Conservation (phyloP, 2,113 vertebrate genomes). For the Chionomys nivalis region DNA sequence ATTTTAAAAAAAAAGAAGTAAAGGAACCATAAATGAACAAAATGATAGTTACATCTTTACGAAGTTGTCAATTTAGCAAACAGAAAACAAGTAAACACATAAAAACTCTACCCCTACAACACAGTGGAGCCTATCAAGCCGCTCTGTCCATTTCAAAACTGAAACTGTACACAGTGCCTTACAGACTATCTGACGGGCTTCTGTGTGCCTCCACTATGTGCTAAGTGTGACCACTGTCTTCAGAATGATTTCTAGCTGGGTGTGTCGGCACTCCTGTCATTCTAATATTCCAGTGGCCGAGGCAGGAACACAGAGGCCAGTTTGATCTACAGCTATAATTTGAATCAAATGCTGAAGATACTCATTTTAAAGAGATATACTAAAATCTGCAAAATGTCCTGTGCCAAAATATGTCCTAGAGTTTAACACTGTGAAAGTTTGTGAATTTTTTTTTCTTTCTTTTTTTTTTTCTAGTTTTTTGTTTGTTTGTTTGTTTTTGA, state of each 20-base stretch:
- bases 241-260: neutral
- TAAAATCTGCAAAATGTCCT: neutral
- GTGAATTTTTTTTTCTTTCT: neutral
- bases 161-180: neutral
- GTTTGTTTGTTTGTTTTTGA: no score
- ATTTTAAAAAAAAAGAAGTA: no score
- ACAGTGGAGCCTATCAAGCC: neutral
- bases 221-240: neutral
- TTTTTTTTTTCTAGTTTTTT: no score
- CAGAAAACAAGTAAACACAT: neutral
- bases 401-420: neutral
- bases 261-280: neutral
- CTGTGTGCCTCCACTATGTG: neutral
- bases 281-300: neutral
- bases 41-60: neutral
- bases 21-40: constrained; percentile 24
- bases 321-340: neutral
- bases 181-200: neutral
- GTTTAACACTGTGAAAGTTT: constrained; percentile 1
- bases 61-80: neutral
- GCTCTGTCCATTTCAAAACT: neutral
- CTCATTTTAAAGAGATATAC: neutral
- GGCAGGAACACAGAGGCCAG: neutral
- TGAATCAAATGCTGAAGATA: constrained; percentile 21
- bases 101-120: neutral